Conservation (phyloP, 2,888 invertebrate species). For the Eledona agricola region DNA sequence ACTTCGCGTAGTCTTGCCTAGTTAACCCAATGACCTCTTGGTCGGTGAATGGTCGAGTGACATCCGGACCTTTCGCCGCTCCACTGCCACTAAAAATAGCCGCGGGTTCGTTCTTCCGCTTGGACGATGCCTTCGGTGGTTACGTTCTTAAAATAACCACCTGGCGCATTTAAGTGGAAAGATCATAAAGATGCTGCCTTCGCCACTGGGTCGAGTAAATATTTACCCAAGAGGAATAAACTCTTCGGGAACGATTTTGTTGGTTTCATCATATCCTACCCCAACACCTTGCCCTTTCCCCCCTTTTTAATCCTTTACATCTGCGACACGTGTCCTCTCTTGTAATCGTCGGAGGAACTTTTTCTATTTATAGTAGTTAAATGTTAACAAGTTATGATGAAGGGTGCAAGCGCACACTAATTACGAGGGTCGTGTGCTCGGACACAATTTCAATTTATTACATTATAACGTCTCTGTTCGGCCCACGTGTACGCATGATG, state of each 20-base stretch:
- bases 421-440: too few relatives aligned
- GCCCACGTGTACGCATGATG: too few relatives aligned
- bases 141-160: constrained; percentile 20
- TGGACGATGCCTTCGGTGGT: constrained; percentile 21
- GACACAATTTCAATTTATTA: background rate
- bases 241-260: constrained; percentile 1
- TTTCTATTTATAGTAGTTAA: constrained; percentile 12
- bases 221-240: constrained; percentile 3
- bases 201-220: constrained; percentile 9
- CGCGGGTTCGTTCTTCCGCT: too few relatives aligned
- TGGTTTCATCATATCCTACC: background rate
- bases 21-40: constrained; percentile 32
- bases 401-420: constrained; percentile 20
- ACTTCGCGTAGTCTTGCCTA: constrained; percentile 2
- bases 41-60: constrained; percentile 23
- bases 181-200: too few relatives aligned
- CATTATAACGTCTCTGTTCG: too few relatives aligned
- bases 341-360: too few relatives aligned
- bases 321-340: too few relatives aligned
- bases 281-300: background rate
- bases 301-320: too few relatives aligned
- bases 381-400: constrained; percentile 19
- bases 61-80: too few relatives aligned
- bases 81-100: too few relatives aligned
- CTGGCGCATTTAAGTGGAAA: constrained; percentile 8